Evolutionary conservation across 2,113 vertebrate species (phyloP), one percentile per base, ranked within the genome.

Genomic region (Pterophyllum scalare): DNA sequence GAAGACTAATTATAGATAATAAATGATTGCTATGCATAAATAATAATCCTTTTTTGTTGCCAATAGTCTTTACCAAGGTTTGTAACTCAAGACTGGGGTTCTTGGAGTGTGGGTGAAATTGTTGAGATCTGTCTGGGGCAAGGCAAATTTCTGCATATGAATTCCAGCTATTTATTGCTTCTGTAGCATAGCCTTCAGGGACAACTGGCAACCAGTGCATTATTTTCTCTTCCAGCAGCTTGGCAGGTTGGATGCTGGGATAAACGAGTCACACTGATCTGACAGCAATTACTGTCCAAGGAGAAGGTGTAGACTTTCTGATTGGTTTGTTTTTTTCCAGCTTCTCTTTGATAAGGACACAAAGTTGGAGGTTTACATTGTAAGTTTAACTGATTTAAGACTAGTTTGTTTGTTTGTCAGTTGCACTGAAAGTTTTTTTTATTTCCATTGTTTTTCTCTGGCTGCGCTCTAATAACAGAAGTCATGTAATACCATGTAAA

Each of bases 371-470:
- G 20, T 28, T 67, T 2, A 1, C 9, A 11, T 2, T 5, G 6
- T 7, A 14, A 0, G 0, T 52, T 52, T 20, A 52, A 72, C 26
- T 72, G 17, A 26, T 72, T 72, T 3, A 52, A 11, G 26, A 72
- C 26, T 33, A 6, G 33, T 40, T 10, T 80, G 58, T 77, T 74
- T 80, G 65, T 46, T 75, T 77, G 38, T 59, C 49, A 72, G 13
- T 8, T 19, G 22, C 15, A 57, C 43, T 56, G 8, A 72, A 14
- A 31, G 26, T n/a, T 31, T 31, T 46, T 13, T 9, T 52, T 15
- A 28, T 54, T 64, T 15, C 7, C 11, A 43, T n/a, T 7, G 10
- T 24, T 43, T 78, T 26, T 3, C 28, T 10, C 81, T 1, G 1
- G 26, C 33, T 19, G 11, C 10, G 0, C 12, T 28, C 9, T 52